A percentile compares a stretch with the other conserved stretches of the same genome.
These are phyloP conservation scores for Oostethus manadensis DNA, from an alignment of 2,113 vertebrate genomes.

Conservation along the genomic window DNA sequence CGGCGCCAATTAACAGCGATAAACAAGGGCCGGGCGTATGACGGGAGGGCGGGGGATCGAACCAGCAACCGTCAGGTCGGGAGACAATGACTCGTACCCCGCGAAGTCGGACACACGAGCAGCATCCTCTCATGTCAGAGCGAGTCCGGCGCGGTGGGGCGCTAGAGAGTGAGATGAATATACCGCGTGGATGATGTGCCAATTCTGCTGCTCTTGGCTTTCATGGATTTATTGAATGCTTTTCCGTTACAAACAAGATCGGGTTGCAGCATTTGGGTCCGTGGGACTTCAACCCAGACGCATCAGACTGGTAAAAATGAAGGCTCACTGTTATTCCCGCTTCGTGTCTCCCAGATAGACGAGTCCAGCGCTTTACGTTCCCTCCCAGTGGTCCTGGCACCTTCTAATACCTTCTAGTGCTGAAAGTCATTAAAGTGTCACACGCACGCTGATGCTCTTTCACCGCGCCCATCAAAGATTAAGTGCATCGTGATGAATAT, in stretches of 20 bases:
- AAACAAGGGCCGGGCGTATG: too few relatives aligned
- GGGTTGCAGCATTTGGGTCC: slow-evolving; percentile 57
- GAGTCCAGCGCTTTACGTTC: slow-evolving; percentile 14
- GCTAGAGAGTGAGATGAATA: slow-evolving; percentile 4
- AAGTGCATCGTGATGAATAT: slow-evolving; percentile 19
- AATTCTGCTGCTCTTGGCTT: slow-evolving; percentile 41
- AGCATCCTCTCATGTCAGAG: slow-evolving; percentile 13
- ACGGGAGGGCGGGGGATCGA: too few relatives aligned
- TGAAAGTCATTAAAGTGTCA: slow-evolving; percentile 21
- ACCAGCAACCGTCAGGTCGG: too few relatives aligned
- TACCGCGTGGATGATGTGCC: slow-evolving; percentile 46
- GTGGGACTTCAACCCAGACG: slow-evolving; percentile 34
- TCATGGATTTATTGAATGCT: slow-evolving; percentile 51
- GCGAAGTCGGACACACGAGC: slow-evolving; percentile 5
- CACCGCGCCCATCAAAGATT: slow-evolving; percentile 27
- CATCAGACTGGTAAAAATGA: slow-evolving; percentile 16
- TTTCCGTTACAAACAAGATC: slow-evolving; percentile 63
- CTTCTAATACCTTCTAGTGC: slow-evolving; percentile 21
- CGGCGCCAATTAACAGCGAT: too few relatives aligned
- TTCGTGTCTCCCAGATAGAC: slow-evolving; percentile 15
- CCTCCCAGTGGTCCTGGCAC: slow-evolving; percentile 11
- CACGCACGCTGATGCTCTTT: slow-evolving; percentile 23
- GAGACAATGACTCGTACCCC: too few relatives aligned
- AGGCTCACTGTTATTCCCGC: slow-evolving; percentile 17
- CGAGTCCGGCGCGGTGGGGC: slow-evolving; percentile 18